phyloP scores from a whole-genome alignment of 1,140 invertebrate genomes.

The Ceratina australensis region DNA sequence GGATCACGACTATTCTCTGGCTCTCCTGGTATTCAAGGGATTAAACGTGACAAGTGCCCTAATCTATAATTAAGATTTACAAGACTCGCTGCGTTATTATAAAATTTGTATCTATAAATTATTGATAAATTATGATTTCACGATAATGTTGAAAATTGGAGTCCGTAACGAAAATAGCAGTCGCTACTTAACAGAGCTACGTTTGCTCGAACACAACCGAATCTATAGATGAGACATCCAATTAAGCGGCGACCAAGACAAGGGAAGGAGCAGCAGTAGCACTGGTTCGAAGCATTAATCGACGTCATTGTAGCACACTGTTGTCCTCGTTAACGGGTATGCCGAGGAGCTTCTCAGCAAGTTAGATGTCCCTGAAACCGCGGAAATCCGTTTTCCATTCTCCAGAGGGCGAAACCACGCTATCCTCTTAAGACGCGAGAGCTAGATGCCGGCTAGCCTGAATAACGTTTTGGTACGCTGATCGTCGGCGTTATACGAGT shows the following conservation, averaged over 20 bases:
- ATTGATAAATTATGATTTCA: no score
- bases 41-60: neutral
- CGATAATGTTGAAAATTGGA: neutral
- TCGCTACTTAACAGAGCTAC: neutral
- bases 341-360: conserved; percentile 33
- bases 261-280: neutral
- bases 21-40: neutral
- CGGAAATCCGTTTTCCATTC: conserved; percentile 63
- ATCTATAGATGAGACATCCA: conserved; percentile 20
- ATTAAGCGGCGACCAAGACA: conserved; percentile 12
- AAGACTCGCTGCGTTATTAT: no score
- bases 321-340: conserved; percentile 43
- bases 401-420: conserved; percentile 39
- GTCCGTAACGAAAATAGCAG: no score
- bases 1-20: neutral
- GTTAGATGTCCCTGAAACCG: conserved; percentile 50
- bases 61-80: neutral
- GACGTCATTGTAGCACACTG: conserved; percentile 39
- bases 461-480: conserved; percentile 59
- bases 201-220: neutral
- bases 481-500: conserved; percentile 52
- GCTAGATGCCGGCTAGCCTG: conserved; percentile 36
- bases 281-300: conserved; percentile 49
- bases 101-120: no score
- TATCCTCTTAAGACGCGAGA: conserved; percentile 50